Base-by-base conservation (phyloP, 2,797 vertebrate species). In the Gallinago stenura region DNA sequence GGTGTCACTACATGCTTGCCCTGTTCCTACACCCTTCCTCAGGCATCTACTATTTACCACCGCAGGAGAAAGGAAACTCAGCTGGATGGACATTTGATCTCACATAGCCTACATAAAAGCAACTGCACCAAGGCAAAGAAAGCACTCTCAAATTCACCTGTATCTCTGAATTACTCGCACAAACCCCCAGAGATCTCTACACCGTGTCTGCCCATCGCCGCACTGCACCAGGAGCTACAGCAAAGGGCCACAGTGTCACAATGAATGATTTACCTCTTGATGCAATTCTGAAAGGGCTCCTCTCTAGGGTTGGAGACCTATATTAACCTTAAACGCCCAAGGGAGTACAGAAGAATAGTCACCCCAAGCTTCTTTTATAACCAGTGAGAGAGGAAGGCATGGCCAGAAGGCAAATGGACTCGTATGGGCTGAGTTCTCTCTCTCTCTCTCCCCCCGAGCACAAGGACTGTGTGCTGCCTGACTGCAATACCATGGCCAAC, bases 121-220 rank as follows among this genome's bases (percentile, higher is more conserved):
- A 43, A 43, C 43, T 43, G 43, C 43, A 43, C 43, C 16, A 21
- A 68, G 24, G 19, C 26, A 68, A 88, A 77, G 35, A 84, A 75
- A 71, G 33, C 37, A 37, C 39, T 26, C 51, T 41, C 6, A 16
- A 39, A 68, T 17, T 41, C 37, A 57, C 33, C 80, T 53, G 22
- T 22, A 13, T 25, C 39, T 57, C 61, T 50, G 8, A 88, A 57
- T 37, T 3, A 61, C 66, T 48, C n/a, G 10, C 37, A 75, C 46
- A 87, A 70, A 37, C 39, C 51, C 41, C 76, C 48, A 24, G n/a
- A 10, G 77, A 26, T 21, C 89, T 62, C 20, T 11, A 18, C 43
- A 22, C 30, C 3, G 1, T 10, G 48, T 9, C 58, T 2, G 0
- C 48, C 26, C 25, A 2, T n/a, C 50, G 50, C 58, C 0, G 0